Base-by-base conservation (phyloP, 1,140 invertebrate genomes). In the Frieseomelitta varia region DNA sequence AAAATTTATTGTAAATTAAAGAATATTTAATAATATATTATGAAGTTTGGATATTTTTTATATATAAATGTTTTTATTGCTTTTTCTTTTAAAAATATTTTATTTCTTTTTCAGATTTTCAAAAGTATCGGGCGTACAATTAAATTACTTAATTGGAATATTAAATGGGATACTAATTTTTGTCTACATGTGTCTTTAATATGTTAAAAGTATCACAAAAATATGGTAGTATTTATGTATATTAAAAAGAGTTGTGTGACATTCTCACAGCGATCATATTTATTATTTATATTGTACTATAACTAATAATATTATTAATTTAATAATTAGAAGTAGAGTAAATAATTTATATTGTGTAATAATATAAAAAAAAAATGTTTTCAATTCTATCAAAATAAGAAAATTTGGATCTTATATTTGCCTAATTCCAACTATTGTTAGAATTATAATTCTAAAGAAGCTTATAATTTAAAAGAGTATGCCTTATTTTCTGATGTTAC, bases 121-220 rank as follows among this genome's bases (percentile, higher is more conserved):
- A n/a, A 76, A 84, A 19, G n/a, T 51, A 65, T 72, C 85, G 21
- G 79, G 85, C 69, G 65, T 92, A 55, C 88, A 92, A n/a, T 67
- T 92, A 4, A 93, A 93, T 84, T 93, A 93, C 79, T 79, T 93
- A n/a, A 63, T 93, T 71, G 92, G 91, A 19, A 27, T 84, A n/a
- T 72, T 93, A 39, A 92, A 87, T 84, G 92, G 92, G 17, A 74
- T 92, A 79, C 56, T 93, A 73, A 81, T 91, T 68, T 92, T 92
- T 17, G n/a, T 91, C 55, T 92, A 91, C n/a, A 92, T 92, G 91
- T 92, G 90, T 58, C 85, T 92, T 34, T 92, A 90, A 87, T 67
- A 10, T 2, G 1, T 39, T 39, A 39, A n/a, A 53, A 61, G 15
- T 30, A 51, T 61, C 15, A 15, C 19, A 15, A 61, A 15, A n/a